These are phyloP conservation scores for Andrena chrysosceles DNA, from an alignment of 2,888 invertebrate genomes.

Conservation along the genomic window DNA sequence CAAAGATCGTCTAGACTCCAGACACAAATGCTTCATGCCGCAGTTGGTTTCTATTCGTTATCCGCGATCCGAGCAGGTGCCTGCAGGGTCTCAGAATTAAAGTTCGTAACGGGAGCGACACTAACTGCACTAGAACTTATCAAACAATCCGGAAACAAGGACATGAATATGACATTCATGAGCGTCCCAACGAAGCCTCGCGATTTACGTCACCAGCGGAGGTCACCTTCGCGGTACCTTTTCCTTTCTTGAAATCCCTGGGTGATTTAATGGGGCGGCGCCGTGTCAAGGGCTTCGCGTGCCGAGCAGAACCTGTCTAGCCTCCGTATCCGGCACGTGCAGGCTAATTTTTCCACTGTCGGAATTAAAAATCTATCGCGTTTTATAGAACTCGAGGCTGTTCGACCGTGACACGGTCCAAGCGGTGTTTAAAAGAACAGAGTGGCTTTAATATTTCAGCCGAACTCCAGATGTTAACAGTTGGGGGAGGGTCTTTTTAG, in stretches of 20 bases:
- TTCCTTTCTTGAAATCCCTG: conserved; percentile 4
- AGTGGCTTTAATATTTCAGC: conserved; percentile 30
- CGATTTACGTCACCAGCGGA: not conserved
- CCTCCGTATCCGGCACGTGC: conserved; percentile 38
- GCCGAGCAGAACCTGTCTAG: conserved; percentile 63
- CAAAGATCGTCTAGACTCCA: not conserved
- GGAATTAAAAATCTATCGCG: conserved; percentile 24
- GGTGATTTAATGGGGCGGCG: conserved; percentile 32
- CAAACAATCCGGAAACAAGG: not conserved
- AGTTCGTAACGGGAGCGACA: not conserved
- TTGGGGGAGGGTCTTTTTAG: not conserved
- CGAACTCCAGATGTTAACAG: not conserved
- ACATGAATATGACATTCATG: not conserved
- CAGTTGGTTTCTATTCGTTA: not conserved
- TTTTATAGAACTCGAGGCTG: conserved; percentile 4
- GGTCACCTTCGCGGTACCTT: not conserved
- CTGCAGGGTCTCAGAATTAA: not conserved
- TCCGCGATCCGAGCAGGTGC: not conserved
- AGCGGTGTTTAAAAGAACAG: not conserved
- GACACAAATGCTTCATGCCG: not conserved
- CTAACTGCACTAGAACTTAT: not conserved
- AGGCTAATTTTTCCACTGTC: conserved; percentile 29
- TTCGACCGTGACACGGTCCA: conserved; percentile 48
- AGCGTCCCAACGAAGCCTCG: not conserved
- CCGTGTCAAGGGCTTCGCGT: conserved; percentile 72